A percentile compares a stretch with the other conserved stretches of the same genome.
Evolutionary conservation across 2,797 vertebrate genomes (phyloP).

Genomic region (Phoeniculus purpureus): DNA sequence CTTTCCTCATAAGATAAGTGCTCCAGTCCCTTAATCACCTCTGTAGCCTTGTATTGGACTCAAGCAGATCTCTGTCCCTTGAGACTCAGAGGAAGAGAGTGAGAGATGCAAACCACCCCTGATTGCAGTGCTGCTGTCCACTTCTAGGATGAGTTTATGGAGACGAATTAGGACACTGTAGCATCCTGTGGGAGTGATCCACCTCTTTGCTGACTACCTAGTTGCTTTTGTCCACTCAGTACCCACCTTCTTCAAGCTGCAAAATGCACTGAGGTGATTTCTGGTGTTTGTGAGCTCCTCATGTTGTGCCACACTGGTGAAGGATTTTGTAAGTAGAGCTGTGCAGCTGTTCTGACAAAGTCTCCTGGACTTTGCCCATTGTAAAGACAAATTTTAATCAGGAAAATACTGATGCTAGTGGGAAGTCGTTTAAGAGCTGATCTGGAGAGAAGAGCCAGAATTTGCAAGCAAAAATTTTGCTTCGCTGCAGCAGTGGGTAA

Average conservation of each 20-base stretch:
- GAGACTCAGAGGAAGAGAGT: not conserved
- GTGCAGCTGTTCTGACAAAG: slow-evolving; percentile 53
- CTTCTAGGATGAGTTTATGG: not conserved
- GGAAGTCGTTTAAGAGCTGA: slow-evolving; percentile 37
- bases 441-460: slow-evolving; percentile 30
- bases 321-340: not conserved
- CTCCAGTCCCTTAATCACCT: no score
- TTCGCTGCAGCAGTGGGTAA: slow-evolving; percentile 22
- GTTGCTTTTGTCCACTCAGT: not conserved
- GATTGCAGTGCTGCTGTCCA: not conserved
- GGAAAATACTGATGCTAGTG: slow-evolving; percentile 20
- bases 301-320: not conserved
- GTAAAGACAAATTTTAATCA: not conserved
- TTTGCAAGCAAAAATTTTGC: slow-evolving; percentile 41
- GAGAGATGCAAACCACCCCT: accelerated
- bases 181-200: not conserved
- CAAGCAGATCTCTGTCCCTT: no score
- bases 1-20: no score
- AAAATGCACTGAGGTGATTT: not conserved
- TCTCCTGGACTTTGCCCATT: slow-evolving; percentile 30
- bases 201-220: not conserved
- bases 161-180: not conserved
- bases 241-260: not conserved
- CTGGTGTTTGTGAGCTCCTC: not conserved
- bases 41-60: no score